Evolutionary conservation across 2,888 invertebrate genomes (phyloP).

Genomic region (Ferrisia virgata): DNA sequence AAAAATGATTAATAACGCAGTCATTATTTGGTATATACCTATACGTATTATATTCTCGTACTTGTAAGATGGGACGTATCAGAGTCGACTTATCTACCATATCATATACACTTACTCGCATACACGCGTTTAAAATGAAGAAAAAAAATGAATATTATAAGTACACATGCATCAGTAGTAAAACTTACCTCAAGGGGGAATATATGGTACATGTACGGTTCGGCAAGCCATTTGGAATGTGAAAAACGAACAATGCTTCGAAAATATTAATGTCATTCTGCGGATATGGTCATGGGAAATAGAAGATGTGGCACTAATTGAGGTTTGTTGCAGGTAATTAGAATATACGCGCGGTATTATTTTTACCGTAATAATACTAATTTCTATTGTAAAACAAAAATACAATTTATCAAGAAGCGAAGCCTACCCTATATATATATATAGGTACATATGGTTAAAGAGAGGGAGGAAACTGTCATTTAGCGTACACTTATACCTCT

Average conservation of each 20-base stretch:
- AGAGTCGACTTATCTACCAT: neutral
- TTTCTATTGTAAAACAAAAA: slow-evolving; percentile 27
- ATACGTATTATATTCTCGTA: neutral
- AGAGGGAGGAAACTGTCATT: neutral
- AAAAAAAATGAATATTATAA: too few relatives aligned
- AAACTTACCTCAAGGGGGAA: slow-evolving; percentile 28
- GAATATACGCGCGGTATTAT: slow-evolving; percentile 26
- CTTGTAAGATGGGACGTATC: neutral
- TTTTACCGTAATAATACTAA: slow-evolving; percentile 36
- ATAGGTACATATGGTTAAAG: neutral
- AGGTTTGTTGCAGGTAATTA: slow-evolving; percentile 33
- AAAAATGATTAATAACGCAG: slow-evolving; percentile 42
- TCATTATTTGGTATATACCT: slow-evolving; percentile 30
- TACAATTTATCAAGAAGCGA: slow-evolving; percentile 27
- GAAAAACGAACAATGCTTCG: slow-evolving; percentile 40
- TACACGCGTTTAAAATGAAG: neutral
- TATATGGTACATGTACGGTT: neutral
- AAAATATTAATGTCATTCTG: slow-evolving; percentile 43
- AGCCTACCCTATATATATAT: too few relatives aligned
- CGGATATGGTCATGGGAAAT: slow-evolving; percentile 45
- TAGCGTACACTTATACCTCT: neutral
- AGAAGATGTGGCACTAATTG: slow-evolving; percentile 32
- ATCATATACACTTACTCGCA: neutral
- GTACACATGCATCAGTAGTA: too few relatives aligned
- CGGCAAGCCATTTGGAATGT: slow-evolving; percentile 29